Evolutionary conservation across 2,888 invertebrate genomes (phyloP).

Genomic region (Dynastes maya): DNA sequence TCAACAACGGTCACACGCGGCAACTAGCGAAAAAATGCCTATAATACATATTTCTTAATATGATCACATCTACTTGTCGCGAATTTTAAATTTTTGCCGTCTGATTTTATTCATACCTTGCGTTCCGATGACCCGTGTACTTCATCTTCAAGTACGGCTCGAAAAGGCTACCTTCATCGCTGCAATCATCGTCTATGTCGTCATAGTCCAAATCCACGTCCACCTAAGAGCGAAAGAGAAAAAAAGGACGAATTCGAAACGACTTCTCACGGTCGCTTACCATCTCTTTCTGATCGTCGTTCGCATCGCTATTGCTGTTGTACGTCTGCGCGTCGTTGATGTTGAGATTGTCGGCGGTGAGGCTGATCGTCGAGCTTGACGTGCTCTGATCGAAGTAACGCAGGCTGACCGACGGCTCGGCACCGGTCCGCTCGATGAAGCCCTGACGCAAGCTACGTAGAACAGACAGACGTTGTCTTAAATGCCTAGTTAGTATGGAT

Average conservation of each 20-base stretch:
- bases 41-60: too few species aligned
- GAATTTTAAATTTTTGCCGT: too few species aligned
- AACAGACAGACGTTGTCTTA: conserved; percentile 66
- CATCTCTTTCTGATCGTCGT: conserved; percentile 45
- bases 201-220: conserved; percentile 67
- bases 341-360: conserved; percentile 69
- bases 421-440: conserved; percentile 73
- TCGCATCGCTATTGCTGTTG: neutral
- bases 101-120: conserved; percentile 71
- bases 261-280: conserved; percentile 18
- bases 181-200: conserved; percentile 58
- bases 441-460: conserved; percentile 72
- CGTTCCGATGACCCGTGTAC: conserved; percentile 86
- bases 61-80: too few species aligned
- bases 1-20: too few species aligned
- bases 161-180: conserved; percentile 59
- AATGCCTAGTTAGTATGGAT: conserved; percentile 63
- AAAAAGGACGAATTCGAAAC: neutral
- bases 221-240: conserved; percentile 8
- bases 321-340: conserved; percentile 32
- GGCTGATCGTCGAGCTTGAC: conserved; percentile 75
- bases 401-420: conserved; percentile 76
- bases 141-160: conserved; percentile 77
- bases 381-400: conserved; percentile 78
- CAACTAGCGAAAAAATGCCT: too few species aligned